phyloP scores from a whole-genome alignment of 92 coral and sea anemone genomes.

The Zoanthus solanderi region DNA sequence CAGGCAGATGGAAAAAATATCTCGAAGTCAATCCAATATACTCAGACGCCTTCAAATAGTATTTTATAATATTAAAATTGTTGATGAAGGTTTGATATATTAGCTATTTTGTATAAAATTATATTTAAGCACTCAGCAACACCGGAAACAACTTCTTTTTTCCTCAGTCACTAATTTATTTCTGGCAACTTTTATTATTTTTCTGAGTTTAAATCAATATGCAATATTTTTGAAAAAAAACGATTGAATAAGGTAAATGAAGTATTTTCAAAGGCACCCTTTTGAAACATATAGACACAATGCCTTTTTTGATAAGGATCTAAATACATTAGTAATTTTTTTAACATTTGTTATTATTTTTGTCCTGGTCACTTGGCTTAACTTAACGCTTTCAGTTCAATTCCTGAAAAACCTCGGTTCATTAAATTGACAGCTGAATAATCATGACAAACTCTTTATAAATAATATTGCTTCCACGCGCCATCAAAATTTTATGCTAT shows the following conservation, averaged over 20 bases:
- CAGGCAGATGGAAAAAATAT: no score
- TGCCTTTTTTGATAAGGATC: background rate
- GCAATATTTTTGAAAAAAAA: background rate
- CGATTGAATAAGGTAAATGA: background rate
- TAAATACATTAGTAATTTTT: background rate
- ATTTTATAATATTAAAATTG: no score
- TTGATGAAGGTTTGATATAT: no score
- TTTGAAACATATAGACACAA: background rate
- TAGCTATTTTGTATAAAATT: background rate
- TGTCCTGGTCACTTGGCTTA: no score
- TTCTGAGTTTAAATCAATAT: background rate
- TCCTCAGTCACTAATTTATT: background rate
- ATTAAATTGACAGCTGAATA: no score
- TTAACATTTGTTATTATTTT: background rate
- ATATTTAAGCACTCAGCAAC: background rate
- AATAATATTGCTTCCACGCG: no score
- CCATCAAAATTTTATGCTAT: no score
- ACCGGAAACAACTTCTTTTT: background rate
- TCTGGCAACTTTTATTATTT: background rate
- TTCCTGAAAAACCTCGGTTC: no score
- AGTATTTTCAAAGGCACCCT: background rate
- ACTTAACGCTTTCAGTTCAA: no score
- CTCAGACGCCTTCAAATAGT: background rate
- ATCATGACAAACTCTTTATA: no score
- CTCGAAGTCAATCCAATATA: no score